Conservation (phyloP, 2,797 vertebrate species). For the Clarias laeviceps region DNA sequence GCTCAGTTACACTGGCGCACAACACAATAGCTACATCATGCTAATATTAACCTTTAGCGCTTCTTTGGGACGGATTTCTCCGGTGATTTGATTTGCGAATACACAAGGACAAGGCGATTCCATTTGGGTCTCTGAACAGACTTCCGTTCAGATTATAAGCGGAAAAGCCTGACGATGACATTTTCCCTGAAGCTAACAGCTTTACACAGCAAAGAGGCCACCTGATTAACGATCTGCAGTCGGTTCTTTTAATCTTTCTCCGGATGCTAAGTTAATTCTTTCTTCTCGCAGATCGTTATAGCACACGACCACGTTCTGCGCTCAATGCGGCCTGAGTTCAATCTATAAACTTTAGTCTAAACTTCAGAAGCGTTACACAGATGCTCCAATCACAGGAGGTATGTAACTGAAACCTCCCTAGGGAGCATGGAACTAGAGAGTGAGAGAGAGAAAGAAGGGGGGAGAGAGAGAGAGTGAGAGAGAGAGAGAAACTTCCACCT, state of each 20-base stretch:
- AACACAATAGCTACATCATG: conserved; percentile 36
- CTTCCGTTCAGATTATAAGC: conserved; percentile 8
- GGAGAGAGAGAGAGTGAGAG: conserved; percentile 57
- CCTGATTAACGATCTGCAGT: conserved; percentile 3
- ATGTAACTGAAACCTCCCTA: conserved; percentile 61
- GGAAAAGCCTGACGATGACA: not conserved
- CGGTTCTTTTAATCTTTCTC: not conserved
- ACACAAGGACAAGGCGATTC: not conserved
- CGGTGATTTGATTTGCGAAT: not conserved
- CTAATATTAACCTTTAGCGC: conserved; percentile 37
- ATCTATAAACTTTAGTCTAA: conserved; percentile 8
- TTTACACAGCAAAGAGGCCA: not conserved
- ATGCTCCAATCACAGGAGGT: conserved; percentile 68
- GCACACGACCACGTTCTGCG: too few relatives aligned
- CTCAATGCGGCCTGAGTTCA: not conserved
- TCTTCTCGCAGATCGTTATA: not conserved
- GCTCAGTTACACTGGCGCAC: conserved; percentile 4
- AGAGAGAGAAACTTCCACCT: conserved; percentile 61
- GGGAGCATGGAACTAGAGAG: conserved; percentile 59
- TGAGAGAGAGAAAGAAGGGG: conserved; percentile 56
- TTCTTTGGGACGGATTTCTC: conserved; percentile 6
- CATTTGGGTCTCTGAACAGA: not conserved
- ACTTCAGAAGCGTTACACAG: conserved; percentile 66
- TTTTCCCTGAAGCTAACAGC: conserved; percentile 10
- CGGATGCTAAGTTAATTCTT: not conserved